Evolutionary conservation across 1,140 invertebrate genomes (phyloP), one percentile per base, ranked within the genome.

Genomic region (Diprion similis): DNA sequence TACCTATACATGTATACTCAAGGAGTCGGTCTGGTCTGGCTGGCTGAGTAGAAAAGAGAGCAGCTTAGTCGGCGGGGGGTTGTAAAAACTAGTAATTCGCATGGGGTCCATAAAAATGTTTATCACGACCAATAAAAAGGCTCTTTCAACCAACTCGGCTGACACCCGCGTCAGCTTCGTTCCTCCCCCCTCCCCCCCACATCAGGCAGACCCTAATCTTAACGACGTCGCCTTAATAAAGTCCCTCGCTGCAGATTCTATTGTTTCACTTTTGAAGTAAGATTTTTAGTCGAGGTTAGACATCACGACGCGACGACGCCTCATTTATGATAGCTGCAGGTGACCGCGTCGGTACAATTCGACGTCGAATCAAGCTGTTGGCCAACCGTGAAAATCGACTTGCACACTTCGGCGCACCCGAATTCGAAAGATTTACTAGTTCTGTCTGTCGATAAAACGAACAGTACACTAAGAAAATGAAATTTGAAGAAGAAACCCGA

Each of bases 51-150:
- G 51, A 59, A 59, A 59, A 59, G n/a, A 59, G n/a, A 59, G n/a
- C 51, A 59, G 51, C 51, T 13, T 11, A n/a, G 51, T 11, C 11
- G 51, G 72, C 72, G 66, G 66, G 71, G 66, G 37, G 77, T 76
- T 79, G 78, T 85, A 85, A 86, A 87, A 84, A 83, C 79, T 80
- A 80, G 84, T 83, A 83, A 86, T 87, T 86, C 85, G 79, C 83
- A 81, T 79, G 81, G 80, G 82, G 78, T 82, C 80, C 77, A 87
- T 87, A 86, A 87, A 87, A 87, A 83, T 86, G 83, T 87, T 84
- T 85, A 86, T 86, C 82, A 78, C 76, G 79, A 77, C 82, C 81
- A 84, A 85, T 85, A 86, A 87, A 87, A 84, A 82, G 18, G 71
- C 71, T 75, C 19, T 48, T 76, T 71, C 70, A 71, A 66, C 72